phyloP scores from a whole-genome alignment of 2,113 vertebrate species.

The Epinephelus moara region DNA sequence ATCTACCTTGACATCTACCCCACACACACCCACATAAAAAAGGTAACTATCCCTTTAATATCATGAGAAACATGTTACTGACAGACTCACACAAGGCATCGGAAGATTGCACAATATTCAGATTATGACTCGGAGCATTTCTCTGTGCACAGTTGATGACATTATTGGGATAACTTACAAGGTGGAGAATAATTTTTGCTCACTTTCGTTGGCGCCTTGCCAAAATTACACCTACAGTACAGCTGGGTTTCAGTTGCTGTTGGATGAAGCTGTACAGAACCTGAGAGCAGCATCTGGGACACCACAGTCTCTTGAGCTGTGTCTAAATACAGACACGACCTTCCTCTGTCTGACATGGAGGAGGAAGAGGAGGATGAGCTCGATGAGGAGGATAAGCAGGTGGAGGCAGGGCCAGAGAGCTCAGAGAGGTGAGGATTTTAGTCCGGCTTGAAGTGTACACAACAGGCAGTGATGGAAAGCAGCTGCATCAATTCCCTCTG shows the following conservation, averaged over 20 bases:
- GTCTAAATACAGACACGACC: conserved; percentile 70
- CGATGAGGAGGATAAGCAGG: conserved; percentile 10
- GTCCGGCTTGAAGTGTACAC: conserved; percentile 38
- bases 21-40: too few relatives aligned
- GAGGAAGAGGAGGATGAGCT: conserved; percentile 29
- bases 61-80: not conserved
- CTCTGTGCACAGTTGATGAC: not conserved
- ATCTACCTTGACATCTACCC: too few relatives aligned
- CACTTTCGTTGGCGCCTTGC: not conserved
- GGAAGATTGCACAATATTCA: not conserved
- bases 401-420: not conserved
- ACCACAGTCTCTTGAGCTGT: conserved; percentile 37
- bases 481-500: conserved; percentile 59
- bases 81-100: not conserved
- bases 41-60: too few relatives aligned
- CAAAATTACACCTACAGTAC: not conserved
- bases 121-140: not conserved
- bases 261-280: conserved; percentile 40
- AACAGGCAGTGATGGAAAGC: conserved; percentile 68
- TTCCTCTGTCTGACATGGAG: conserved; percentile 47
- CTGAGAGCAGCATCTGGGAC: conserved; percentile 56
- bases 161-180: not conserved
- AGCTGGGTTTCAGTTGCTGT: conserved; percentile 11
- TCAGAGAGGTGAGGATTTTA: conserved; percentile 44
- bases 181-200: not conserved